Conservation (phyloP, 2,113 vertebrate genomes). For the Gallinago undulata region DNA sequence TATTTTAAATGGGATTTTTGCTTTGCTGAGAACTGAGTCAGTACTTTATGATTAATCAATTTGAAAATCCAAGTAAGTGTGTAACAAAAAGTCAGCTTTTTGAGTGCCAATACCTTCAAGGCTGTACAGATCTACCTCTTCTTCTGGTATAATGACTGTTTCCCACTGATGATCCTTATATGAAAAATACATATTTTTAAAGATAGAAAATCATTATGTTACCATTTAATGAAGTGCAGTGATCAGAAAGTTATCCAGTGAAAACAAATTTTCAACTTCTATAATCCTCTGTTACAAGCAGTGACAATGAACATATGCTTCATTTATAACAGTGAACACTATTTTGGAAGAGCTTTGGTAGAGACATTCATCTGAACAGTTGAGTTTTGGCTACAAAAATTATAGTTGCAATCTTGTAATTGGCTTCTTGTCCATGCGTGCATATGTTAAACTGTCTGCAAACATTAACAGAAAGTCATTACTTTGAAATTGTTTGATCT, state of each 20-base stretch:
- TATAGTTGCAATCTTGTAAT: neutral
- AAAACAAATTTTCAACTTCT: neutral
- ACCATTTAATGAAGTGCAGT: neutral
- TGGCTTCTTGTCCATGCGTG: neutral
- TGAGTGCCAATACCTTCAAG: constrained; percentile 81
- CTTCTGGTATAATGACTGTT: constrained; percentile 85
- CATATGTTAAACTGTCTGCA: neutral
- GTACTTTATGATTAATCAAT: neutral
- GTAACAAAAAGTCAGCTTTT: neutral
- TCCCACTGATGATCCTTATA: constrained; percentile 89
- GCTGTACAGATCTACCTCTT: constrained; percentile 83
- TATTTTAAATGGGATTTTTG: neutral
- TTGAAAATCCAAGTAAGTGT: neutral
- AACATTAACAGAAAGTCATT: neutral
- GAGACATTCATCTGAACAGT: neutral
- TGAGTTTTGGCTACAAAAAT: neutral
- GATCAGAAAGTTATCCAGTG: neutral
- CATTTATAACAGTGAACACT: fast-evolving
- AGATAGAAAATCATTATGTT: neutral
- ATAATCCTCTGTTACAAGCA: neutral
- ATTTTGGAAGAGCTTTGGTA: neutral
- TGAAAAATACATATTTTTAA: constrained; percentile 29
- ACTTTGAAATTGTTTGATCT: neutral
- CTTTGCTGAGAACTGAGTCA: neutral
- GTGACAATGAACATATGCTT: neutral